These are phyloP conservation scores for Neoitamus cyanurus DNA, from an alignment of 2,888 invertebrate genomes.

Conservation along the genomic window DNA sequence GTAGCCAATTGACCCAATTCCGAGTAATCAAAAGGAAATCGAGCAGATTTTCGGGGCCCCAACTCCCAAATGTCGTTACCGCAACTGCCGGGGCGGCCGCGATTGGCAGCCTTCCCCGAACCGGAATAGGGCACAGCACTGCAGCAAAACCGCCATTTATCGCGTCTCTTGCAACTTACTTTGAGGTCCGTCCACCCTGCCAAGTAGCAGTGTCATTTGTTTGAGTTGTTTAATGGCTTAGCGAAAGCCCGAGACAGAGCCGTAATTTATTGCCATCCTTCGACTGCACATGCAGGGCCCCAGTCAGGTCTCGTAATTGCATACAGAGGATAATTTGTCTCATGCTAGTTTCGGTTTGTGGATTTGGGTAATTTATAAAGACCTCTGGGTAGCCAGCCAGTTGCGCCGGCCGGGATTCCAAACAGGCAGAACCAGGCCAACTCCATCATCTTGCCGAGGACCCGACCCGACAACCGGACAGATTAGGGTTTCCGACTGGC, in stretches of 20 bases:
- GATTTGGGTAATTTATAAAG: constrained; percentile 20
- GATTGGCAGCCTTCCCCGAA: background rate
- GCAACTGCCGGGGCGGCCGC: background rate
- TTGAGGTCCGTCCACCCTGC: background rate
- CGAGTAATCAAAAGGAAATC: constrained; percentile 2
- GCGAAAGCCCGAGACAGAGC: constrained; percentile 28
- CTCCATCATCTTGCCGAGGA: background rate
- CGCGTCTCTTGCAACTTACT: background rate
- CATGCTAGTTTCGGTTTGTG: constrained; percentile 22
- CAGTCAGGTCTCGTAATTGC: background rate
- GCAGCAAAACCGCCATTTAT: background rate
- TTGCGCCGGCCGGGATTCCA: background rate
- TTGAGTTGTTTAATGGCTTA: constrained; percentile 34
- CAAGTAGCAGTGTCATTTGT: constrained; percentile 29
- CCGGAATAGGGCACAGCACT: background rate
- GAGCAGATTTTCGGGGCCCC: background rate
- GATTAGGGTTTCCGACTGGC: constrained; percentile 2
- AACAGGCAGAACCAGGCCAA: background rate
- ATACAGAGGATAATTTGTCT: constrained; percentile 28
- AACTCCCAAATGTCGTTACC: background rate
- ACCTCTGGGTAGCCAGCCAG: background rate
- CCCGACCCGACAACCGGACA: background rate
- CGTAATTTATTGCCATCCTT: constrained; percentile 3
- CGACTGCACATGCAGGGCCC: constrained; percentile 28
- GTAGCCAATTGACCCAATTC: constrained; percentile 27